These are phyloP conservation scores for Arvicanthis niloticus DNA, from an alignment of 2,113 vertebrate species.

Conservation along the genomic window DNA sequence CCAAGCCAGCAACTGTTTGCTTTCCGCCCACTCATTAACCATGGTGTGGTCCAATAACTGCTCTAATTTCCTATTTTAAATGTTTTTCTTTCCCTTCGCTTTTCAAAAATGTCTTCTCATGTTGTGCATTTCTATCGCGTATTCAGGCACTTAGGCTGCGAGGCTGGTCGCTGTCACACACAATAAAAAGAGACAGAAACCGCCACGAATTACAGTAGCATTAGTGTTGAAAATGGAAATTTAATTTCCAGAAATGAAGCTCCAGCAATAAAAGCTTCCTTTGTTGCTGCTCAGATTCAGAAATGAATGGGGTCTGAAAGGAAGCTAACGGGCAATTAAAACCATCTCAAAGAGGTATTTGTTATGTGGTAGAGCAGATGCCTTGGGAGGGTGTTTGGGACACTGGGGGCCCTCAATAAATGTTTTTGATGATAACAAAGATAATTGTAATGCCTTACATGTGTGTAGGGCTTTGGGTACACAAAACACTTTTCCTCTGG, in stretches of 20 bases:
- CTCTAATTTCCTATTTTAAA: constrained; percentile 90
- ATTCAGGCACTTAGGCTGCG: constrained; percentile 83
- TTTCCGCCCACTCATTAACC: constrained; percentile 88
- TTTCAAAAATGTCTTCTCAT: constrained; percentile 86
- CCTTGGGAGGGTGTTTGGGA: constrained; percentile 13
- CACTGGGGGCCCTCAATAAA: neutral
- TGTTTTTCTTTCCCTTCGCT: constrained; percentile 89
- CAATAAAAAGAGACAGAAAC: constrained; percentile 86
- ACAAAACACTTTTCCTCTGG: neutral
- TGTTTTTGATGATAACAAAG: constrained; percentile 56
- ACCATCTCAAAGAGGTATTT: constrained; percentile 81
- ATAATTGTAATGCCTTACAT: constrained; percentile 31
- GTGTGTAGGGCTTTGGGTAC: neutral
- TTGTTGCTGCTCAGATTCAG: constrained; percentile 85
- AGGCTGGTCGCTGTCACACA: constrained; percentile 85
- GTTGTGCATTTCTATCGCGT: constrained; percentile 82
- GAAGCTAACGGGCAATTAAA: constrained; percentile 79
- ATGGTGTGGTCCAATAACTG: constrained; percentile 87
- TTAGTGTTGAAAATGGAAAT: constrained; percentile 89
- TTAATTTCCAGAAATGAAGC: constrained; percentile 87
- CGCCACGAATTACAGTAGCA: constrained; percentile 85
- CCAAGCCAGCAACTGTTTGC: constrained; percentile 86
- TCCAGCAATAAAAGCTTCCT: constrained; percentile 86
- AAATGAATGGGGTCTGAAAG: constrained; percentile 86
- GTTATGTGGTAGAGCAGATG: constrained; percentile 76